Conservation (phyloP, 2,888 invertebrate genomes). For the Pterobdella sp. region DNA sequence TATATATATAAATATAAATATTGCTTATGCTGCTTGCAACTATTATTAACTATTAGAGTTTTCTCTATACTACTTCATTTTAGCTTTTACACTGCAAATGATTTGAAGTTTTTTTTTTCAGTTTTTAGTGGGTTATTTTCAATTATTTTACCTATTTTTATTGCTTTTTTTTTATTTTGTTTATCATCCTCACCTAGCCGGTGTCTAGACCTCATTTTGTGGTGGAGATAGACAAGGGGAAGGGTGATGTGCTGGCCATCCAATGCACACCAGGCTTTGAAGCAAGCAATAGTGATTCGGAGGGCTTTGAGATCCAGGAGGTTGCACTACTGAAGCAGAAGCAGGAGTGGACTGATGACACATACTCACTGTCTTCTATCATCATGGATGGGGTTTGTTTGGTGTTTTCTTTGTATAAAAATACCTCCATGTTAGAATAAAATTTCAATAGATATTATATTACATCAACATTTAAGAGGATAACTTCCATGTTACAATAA, state of each 20-base stretch:
- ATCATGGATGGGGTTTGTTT: slow-evolving; percentile 80
- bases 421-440: not conserved
- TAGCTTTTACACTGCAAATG: no score
- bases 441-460: not conserved
- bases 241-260: slow-evolving; percentile 67
- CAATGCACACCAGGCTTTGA: slow-evolving; percentile 68
- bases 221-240: slow-evolving; percentile 72
- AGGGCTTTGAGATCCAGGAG: slow-evolving; percentile 69
- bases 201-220: slow-evolving; percentile 84
- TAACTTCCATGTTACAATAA: not conserved
- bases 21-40: no score
- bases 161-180: no score
- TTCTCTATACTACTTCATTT: no score
- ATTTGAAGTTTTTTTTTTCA: no score
- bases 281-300: slow-evolving; percentile 37
- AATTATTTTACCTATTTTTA: no score
- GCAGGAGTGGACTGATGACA: slow-evolving; percentile 77
- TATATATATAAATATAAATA: no score
- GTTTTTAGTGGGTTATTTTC: no score
- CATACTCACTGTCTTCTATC: slow-evolving; percentile 79
- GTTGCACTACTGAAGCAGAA: slow-evolving; percentile 67
- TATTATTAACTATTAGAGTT: no score
- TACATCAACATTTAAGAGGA: not conserved
- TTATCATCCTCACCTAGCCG: slow-evolving; percentile 56
- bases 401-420: not conserved